Conservation (phyloP, 2,888 invertebrate species). For the Trypoxylon attenuatum region DNA sequence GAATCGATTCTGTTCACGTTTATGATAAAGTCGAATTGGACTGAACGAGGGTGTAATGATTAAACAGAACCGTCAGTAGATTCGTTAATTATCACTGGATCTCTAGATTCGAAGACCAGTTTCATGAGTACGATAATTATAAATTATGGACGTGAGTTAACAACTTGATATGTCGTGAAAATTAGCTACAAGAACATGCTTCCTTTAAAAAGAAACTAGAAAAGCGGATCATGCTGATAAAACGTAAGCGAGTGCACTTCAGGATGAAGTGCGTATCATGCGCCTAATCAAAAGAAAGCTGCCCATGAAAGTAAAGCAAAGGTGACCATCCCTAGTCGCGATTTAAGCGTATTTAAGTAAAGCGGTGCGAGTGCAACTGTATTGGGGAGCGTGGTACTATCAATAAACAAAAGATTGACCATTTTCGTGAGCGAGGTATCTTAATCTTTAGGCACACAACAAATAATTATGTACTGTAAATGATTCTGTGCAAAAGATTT, state of each 20-base stretch:
- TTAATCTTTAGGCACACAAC: too few relatives aligned
- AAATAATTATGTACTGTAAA: too few relatives aligned
- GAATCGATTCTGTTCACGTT: too few relatives aligned
- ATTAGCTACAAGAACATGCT: conserved; percentile 7
- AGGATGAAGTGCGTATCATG: conserved; percentile 21
- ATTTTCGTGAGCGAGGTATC: too few relatives aligned
- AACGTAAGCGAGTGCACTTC: conserved; percentile 23
- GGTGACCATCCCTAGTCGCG: conserved; percentile 7
- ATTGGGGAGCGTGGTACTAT: conserved; percentile 26
- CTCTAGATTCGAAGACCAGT: too few relatives aligned
- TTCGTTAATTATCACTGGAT: too few relatives aligned
- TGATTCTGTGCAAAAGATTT: too few relatives aligned
- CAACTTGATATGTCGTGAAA: conserved; percentile 8
- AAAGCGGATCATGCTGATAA: conserved; percentile 12
- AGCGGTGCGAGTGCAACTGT: conserved; percentile 41
- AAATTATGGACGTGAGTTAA: background rate
- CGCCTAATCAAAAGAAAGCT: conserved; percentile 30
- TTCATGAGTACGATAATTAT: too few relatives aligned
- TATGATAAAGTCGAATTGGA: too few relatives aligned
- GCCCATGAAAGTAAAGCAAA: conserved; percentile 28
- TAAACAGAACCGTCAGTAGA: too few relatives aligned
- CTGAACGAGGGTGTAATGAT: too few relatives aligned
- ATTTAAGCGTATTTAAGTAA: conserved; percentile 23
- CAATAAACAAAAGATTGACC: too few relatives aligned
- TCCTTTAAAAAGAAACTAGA: conserved; percentile 3